Conservation (phyloP, 2,113 vertebrate genomes). For the Actinemys pallida region DNA sequence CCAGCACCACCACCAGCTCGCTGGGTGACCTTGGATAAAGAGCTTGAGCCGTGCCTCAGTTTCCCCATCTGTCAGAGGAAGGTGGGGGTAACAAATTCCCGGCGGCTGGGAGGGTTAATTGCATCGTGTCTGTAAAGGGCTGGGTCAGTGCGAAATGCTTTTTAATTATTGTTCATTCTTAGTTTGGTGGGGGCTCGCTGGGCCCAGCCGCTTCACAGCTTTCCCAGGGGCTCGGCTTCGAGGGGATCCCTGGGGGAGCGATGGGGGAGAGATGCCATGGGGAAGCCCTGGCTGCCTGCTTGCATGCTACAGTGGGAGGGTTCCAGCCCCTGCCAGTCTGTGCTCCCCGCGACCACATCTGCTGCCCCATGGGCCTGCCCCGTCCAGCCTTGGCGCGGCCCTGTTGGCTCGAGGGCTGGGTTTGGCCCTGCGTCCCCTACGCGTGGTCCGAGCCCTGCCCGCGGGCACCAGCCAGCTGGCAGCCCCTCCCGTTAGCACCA, state of each 20-base stretch:
- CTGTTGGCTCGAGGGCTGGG: neutral
- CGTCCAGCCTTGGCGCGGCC: too few relatives aligned
- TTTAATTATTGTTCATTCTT: neutral
- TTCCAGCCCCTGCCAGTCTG: neutral
- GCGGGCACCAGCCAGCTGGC: neutral
- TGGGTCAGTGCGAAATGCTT: neutral
- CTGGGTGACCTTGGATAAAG: neutral
- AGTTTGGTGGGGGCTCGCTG: neutral
- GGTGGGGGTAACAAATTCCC: neutral
- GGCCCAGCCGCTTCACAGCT: neutral
- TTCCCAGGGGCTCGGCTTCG: neutral
- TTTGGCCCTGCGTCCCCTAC: neutral
- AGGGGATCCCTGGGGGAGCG: neutral
- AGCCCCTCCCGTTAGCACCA: neutral
- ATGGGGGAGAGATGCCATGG: fast-evolving
- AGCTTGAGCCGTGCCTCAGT: neutral
- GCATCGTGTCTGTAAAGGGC: too few relatives aligned
- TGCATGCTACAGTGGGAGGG: too few relatives aligned
- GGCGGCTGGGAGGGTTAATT: neutral
- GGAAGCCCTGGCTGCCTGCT: neutral
- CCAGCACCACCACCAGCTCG: neutral
- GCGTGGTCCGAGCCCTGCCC: neutral
- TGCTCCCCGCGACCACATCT: neutral
- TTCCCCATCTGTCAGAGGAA: neutral
- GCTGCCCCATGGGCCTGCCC: neutral